Percentiles rank a stretch among this genome's conserved stretches.
Evolutionary conservation across 2,888 invertebrate species (phyloP).

Genomic region (Rapana venosa): DNA sequence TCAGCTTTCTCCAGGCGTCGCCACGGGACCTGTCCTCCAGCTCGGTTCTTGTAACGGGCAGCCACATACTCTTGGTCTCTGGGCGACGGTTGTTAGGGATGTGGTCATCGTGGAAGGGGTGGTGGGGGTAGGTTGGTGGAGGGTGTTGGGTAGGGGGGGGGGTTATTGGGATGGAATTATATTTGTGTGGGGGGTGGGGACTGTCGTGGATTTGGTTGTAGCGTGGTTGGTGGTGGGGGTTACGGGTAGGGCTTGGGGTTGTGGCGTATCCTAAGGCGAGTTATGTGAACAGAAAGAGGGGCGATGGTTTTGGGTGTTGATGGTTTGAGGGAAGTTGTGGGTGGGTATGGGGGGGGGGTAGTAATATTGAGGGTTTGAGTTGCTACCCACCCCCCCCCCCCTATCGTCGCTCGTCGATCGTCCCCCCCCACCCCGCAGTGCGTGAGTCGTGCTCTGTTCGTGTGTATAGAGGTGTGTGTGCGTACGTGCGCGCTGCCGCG

Average conservation of each 20-base stretch:
- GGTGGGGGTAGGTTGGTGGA: not conserved
- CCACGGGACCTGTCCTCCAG: constrained; percentile 8
- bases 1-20: not conserved
- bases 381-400: too few species aligned
- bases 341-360: not conserved
- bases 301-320: not conserved
- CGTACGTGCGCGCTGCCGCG: too few species aligned
- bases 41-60: constrained; percentile 20
- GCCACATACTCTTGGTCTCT: constrained; percentile 1
- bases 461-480: too few species aligned
- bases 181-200: not conserved
- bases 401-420: too few species aligned
- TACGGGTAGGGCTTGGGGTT: not conserved
- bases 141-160: not conserved
- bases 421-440: too few species aligned
- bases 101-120: not conserved
- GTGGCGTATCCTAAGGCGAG: not conserved
- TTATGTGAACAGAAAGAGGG: not conserved
- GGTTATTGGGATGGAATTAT: not conserved
- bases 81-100: not conserved
- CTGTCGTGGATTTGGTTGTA: too few species aligned
- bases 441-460: too few species aligned
- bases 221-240: not conserved
- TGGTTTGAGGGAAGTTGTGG: not conserved
- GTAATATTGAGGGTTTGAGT: too few species aligned